A percentile compares a stretch with the other conserved stretches of the same genome.
Conservation (phyloP, 2,888 invertebrate species). For the Meandrusa payeni region DNA sequence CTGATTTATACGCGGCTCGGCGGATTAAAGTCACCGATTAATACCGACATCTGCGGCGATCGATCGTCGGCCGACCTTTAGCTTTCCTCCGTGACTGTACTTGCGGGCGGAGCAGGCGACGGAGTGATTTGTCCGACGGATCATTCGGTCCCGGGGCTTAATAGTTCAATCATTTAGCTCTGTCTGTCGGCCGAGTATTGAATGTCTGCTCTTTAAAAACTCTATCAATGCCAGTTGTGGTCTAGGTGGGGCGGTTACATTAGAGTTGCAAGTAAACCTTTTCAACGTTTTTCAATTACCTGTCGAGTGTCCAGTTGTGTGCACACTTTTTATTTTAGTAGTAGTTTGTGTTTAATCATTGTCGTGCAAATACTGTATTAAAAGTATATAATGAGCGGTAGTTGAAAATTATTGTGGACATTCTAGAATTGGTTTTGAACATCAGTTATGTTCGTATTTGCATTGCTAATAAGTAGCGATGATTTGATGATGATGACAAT, state of each 20-base stretch:
- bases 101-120: slow-evolving; percentile 34
- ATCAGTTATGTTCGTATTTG: no score
- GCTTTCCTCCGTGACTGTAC: slow-evolving; percentile 68
- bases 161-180: slow-evolving; percentile 27
- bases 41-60: slow-evolving; percentile 71
- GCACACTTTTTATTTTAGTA: no score
- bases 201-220: slow-evolving; percentile 19
- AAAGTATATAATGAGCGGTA: no score
- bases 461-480: no score
- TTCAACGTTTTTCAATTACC: no score
- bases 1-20: slow-evolving; percentile 66
- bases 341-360: no score
- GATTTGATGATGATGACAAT: no score
- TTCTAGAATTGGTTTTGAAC: no score
- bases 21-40: slow-evolving; percentile 72
- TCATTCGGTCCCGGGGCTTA: slow-evolving; percentile 24
- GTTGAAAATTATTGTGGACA: no score
- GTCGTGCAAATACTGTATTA: no score
- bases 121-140: slow-evolving; percentile 24
- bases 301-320: no score
- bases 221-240: slow-evolving; percentile 20
- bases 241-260: neutral
- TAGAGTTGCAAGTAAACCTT: neutral
- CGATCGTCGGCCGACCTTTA: slow-evolving; percentile 69
- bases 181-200: slow-evolving; percentile 12